Evolutionary conservation across 2,797 vertebrate species (phyloP).

Genomic region (Phataginus tetradactyla): DNA sequence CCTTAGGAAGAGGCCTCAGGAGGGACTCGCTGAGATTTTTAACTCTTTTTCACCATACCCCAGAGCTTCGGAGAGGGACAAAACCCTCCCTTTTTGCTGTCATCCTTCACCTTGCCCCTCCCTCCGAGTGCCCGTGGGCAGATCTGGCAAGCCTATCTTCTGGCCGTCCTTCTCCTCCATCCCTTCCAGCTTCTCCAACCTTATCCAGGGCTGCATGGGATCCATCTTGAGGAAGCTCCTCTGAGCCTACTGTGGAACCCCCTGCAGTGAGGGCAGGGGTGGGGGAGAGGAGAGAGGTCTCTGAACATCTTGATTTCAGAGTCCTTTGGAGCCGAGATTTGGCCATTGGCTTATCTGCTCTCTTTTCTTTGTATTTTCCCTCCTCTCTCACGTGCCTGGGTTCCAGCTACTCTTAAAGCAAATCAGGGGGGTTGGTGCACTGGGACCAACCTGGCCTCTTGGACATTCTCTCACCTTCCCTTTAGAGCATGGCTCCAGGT

Average conservation of each 20-base stretch:
- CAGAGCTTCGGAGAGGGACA: neutral
- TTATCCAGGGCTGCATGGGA: neutral
- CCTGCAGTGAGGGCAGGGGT: neutral
- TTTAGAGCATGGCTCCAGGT: neutral
- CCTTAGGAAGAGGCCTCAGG: neutral
- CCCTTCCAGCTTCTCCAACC: neutral
- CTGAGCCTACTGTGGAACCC: neutral
- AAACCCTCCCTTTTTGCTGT: neutral
- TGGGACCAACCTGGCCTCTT: neutral
- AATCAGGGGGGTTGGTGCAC: neutral
- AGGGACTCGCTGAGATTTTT: neutral
- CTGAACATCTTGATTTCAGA: neutral
- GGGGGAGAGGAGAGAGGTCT: neutral
- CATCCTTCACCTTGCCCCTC: neutral
- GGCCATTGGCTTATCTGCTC: neutral
- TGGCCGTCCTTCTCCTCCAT: neutral
- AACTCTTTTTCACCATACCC: neutral
- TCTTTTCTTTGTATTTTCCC: neutral
- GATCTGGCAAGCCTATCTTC: neutral
- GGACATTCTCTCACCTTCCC: neutral
- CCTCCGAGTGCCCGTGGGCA: neutral
- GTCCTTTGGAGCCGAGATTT: neutral
- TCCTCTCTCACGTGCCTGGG: neutral
- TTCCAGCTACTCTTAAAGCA: neutral
- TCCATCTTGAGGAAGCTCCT: neutral